Conservation (phyloP, 2,888 invertebrate species). For the Stenodema calcarata region DNA sequence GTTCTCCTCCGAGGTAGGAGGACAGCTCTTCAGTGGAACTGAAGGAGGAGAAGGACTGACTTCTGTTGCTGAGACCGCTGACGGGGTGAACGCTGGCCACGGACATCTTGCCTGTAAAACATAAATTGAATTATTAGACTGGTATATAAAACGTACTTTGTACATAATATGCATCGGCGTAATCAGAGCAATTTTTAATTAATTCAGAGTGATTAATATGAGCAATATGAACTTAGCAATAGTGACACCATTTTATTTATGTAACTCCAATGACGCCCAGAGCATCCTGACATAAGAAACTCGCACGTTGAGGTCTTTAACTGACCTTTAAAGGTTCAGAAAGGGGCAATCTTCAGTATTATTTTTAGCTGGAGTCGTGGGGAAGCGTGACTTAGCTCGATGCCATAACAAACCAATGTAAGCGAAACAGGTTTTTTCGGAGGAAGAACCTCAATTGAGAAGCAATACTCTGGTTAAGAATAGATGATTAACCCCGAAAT, state of each 20-base stretch:
- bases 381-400: background rate
- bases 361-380: background rate
- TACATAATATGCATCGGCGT: too few relatives aligned
- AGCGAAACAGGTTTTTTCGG: background rate
- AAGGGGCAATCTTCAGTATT: background rate
- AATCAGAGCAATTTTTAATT: too few relatives aligned
- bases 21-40: constrained; percentile 58
- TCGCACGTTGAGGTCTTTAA: background rate
- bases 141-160: too few relatives aligned
- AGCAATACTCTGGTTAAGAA: background rate
- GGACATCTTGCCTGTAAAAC: constrained; percentile 52
- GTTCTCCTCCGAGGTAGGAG: constrained; percentile 52
- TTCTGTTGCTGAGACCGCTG: constrained; percentile 55
- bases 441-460: background rate
- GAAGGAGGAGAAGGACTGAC: constrained; percentile 57
- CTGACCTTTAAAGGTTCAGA: background rate
- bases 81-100: constrained; percentile 54
- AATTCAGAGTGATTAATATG: too few relatives aligned
- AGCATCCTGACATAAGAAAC: background rate
- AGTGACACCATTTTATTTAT: too few relatives aligned
- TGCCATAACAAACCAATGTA: background rate
- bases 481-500: background rate
- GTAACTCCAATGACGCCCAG: background rate
- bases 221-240: too few relatives aligned
- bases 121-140: background rate